These are phyloP conservation scores for Ectropis crepuscularia DNA, from an alignment of 2,888 invertebrate genomes.

Conservation along the genomic window DNA sequence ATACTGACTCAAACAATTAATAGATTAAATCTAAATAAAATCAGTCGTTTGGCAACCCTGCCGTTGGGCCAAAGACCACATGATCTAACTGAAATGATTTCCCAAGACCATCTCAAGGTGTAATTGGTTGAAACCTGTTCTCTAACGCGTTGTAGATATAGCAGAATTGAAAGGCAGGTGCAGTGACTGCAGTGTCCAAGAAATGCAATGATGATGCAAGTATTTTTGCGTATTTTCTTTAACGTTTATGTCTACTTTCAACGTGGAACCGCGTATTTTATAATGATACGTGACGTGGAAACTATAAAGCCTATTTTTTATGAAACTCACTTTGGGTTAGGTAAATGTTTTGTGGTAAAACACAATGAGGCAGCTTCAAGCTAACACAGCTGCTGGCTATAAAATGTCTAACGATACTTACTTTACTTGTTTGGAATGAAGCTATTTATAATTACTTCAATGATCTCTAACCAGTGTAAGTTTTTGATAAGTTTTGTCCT, in stretches of 20 bases:
- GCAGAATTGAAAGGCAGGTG: slow-evolving; percentile 51
- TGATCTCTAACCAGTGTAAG: no score
- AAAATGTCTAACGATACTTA: no score
- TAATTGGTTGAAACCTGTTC: slow-evolving; percentile 55
- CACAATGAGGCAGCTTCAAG: no score
- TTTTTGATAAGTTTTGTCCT: no score
- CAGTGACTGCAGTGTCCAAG: slow-evolving; percentile 19
- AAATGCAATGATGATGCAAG: slow-evolving; percentile 18
- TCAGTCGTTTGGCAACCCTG: slow-evolving; percentile 5
- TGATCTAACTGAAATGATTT: slow-evolving; percentile 46
- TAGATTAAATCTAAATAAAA: background rate
- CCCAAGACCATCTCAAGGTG: slow-evolving; percentile 44
- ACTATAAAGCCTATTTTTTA: background rate
- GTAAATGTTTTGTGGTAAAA: no score
- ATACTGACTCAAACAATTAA: no score
- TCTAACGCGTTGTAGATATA: slow-evolving; percentile 49
- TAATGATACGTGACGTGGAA: background rate
- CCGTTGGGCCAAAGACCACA: slow-evolving; percentile 34
- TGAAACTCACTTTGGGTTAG: no score
- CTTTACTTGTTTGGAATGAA: no score
- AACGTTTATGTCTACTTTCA: slow-evolving; percentile 1
- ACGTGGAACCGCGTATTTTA: background rate
- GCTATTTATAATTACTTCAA: no score
- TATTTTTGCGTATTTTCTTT: slow-evolving; percentile 6
- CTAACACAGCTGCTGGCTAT: no score